Percentiles rank a stretch among this genome's conserved stretches.
These are phyloP conservation scores for Ophiothrix spiculata DNA, from an alignment of 35 echinoderm and acorn worm species.

Conservation along the genomic window DNA sequence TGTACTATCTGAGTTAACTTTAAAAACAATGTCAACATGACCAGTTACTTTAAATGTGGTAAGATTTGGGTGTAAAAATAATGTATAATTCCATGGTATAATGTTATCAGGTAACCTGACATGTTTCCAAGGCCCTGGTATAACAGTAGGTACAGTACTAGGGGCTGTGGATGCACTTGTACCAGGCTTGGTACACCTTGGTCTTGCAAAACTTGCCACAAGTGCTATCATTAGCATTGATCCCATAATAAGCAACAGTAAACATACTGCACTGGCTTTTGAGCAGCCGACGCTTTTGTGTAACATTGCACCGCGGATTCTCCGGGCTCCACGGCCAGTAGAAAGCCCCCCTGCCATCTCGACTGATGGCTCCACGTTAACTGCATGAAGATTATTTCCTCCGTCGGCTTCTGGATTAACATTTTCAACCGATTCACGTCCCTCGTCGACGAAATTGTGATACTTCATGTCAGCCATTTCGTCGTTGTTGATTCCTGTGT, in stretches of 20 bases:
- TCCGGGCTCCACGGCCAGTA: not conserved
- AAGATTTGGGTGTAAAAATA: slow-evolving; percentile 73
- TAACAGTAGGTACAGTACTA: not conserved
- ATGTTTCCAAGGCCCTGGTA: slow-evolving; percentile 36
- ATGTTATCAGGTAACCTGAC: slow-evolving; percentile 63
- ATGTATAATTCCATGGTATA: slow-evolving; percentile 50
- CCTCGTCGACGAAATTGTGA: not conserved
- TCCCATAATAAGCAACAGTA: slow-evolving; percentile 2
- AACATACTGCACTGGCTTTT: not conserved
- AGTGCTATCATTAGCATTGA: slow-evolving; percentile 28
- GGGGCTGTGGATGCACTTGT: not conserved
- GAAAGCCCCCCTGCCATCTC: not conserved
- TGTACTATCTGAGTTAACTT: too few species aligned
- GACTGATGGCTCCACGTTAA: not conserved
- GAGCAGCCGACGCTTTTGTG: not conserved
- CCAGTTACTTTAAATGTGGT: slow-evolving; percentile 36
- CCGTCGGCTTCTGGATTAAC: not conserved
- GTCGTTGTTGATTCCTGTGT: not conserved
- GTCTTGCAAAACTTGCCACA: slow-evolving; percentile 31
- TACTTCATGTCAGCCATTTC: slow-evolving; percentile 9
- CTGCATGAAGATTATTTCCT: not conserved
- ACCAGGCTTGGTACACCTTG: not conserved
- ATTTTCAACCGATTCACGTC: not conserved
- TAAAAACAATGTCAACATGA: slow-evolving; percentile 34
- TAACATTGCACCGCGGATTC: not conserved